phyloP scores from a whole-genome alignment of 1,140 invertebrate species.

The Nebria ingens region DNA sequence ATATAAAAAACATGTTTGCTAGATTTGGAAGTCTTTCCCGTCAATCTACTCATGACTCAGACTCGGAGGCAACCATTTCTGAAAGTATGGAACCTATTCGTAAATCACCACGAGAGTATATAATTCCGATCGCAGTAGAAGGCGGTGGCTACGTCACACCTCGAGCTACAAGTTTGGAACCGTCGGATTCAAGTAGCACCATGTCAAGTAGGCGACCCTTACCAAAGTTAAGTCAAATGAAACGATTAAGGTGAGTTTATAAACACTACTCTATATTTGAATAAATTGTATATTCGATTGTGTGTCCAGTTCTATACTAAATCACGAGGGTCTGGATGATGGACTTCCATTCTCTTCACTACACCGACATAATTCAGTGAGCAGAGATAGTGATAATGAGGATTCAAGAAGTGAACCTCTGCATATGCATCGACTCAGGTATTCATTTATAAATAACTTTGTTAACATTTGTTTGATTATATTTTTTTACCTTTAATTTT shows the following conservation, averaged over 20 bases:
- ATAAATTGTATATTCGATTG: no score
- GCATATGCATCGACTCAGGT: slow-evolving; percentile 64
- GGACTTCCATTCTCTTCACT: slow-evolving; percentile 41
- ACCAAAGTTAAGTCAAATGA: slow-evolving; percentile 35
- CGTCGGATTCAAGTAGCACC: slow-evolving; percentile 47
- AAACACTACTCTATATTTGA: not conserved
- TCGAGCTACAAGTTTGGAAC: slow-evolving; percentile 60
- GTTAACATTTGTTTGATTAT: not conserved
- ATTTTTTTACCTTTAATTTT: slow-evolving; percentile 15
- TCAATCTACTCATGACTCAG: slow-evolving; percentile 58
- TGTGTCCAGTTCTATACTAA: not conserved
- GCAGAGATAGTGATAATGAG: slow-evolving; percentile 40
- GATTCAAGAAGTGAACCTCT: slow-evolving; percentile 41
- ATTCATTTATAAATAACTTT: slow-evolving; percentile 14
- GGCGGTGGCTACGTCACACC: slow-evolving; percentile 77
- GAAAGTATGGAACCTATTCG: slow-evolving; percentile 59
- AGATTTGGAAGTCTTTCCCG: slow-evolving; percentile 41
- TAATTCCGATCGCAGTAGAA: slow-evolving; percentile 84
- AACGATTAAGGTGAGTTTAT: slow-evolving; percentile 39
- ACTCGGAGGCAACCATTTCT: slow-evolving; percentile 44
- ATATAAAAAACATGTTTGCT: not conserved
- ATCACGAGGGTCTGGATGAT: slow-evolving; percentile 57
- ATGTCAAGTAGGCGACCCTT: slow-evolving; percentile 30
- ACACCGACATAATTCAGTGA: slow-evolving; percentile 35
- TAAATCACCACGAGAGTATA: slow-evolving; percentile 79